phyloP scores from a whole-genome alignment of 2,797 vertebrate species.

The Macropodus opercularis region DNA sequence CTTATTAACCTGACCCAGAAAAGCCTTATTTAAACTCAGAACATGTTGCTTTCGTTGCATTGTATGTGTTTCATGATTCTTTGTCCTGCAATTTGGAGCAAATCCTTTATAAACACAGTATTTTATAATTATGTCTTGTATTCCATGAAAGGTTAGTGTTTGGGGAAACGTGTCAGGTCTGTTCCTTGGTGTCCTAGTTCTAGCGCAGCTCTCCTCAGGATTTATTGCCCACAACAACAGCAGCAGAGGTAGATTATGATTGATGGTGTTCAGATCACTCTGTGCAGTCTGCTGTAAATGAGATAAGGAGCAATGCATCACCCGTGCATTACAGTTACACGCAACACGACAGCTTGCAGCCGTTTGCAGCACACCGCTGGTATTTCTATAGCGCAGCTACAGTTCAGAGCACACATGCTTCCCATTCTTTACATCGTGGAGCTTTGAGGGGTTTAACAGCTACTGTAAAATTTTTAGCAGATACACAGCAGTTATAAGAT shows the following conservation, averaged over 20 bases:
- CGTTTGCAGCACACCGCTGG: too few relatives aligned
- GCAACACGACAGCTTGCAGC: too few relatives aligned
- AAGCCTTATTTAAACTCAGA: background rate
- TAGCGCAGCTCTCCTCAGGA: background rate
- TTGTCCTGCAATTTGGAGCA: too few relatives aligned
- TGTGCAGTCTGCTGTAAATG: too few relatives aligned
- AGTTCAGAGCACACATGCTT: slow-evolving; percentile 6
- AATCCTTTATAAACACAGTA: background rate
- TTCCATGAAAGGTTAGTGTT: background rate
- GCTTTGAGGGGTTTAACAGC: slow-evolving; percentile 28
- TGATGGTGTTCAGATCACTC: too few relatives aligned
- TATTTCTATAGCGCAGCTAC: background rate
- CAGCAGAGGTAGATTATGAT: too few relatives aligned
- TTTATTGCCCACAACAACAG: background rate
- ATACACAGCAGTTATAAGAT: slow-evolving; percentile 40
- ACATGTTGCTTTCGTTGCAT: too few relatives aligned
- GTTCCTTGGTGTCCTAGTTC: too few relatives aligned
- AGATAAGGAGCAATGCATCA: too few relatives aligned
- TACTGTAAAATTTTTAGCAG: slow-evolving; percentile 36
- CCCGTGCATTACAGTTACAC: too few relatives aligned
- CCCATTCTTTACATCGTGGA: slow-evolving; percentile 30
- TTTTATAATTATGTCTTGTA: too few relatives aligned
- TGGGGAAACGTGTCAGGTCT: background rate
- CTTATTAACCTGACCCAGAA: background rate
- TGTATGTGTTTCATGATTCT: too few relatives aligned